Base-by-base conservation (phyloP, 2,113 vertebrate genomes). In the Melanerpes formicivorus region DNA sequence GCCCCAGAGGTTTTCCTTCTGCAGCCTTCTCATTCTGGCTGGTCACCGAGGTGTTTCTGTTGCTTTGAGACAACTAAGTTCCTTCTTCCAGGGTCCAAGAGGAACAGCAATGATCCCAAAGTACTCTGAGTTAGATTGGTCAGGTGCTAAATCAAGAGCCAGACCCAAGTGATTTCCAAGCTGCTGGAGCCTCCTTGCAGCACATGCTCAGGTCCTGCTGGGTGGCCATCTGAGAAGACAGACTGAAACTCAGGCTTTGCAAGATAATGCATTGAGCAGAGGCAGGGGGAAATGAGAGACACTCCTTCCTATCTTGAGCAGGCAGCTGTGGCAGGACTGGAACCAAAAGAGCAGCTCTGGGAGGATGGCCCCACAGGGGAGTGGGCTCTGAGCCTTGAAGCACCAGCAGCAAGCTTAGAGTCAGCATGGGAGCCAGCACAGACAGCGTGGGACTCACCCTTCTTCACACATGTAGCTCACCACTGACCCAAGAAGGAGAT, bases 361-460 rank as follows among this genome's bases (percentile, higher is more conserved):
- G 56, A 87, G 69, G 77, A 21, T 0, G 0, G 44, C 37, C 2
- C 0, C 0, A 0, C 63, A 26, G 67, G 59, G 46, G 21, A 32
- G 11, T 0, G 29, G 32, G 22, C 56, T 80, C 67, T 12, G 56
- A 59, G 21, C 14, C 63, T 50, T 70, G 2, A 52, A 62, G 26
- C 10, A 22, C 52, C 30, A 40, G 2, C 40, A n/a, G 29, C 0
- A 4, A 70, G 14, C 52, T 46, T 34, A 29, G 79, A 37, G 59
- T 8, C 37, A 37, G 37, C 37, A 37, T 37, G 37, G 37, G 37
- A 37, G 37, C 37, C 37, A 37, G 80, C 50, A 59, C 9, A 83
- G 52, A 70, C 92, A 82, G 67, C 0, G 1, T 14, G 56, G 48
- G 30, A 96, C 95, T 96, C 83, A 96, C 95, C 95, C 95, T 71